Conservation (phyloP, 30 jellyfish, hydroid and myxozoan genomes). For the Morbakka virulenta region DNA sequence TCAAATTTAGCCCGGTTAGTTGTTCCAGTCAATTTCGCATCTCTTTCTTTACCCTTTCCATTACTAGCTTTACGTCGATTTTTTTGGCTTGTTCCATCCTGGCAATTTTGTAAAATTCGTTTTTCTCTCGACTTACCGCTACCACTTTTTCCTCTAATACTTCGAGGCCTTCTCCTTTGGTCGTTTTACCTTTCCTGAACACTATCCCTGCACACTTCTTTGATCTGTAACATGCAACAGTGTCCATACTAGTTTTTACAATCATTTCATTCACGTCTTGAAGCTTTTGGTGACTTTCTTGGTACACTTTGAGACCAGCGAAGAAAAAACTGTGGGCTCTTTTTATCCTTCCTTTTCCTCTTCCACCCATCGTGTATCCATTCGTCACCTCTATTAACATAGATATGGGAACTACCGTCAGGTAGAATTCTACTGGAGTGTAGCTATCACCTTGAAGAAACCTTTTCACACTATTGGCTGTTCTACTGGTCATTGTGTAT, state of each 20-base stretch:
- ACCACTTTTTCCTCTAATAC: neutral
- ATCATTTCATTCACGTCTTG: neutral
- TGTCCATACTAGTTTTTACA: neutral
- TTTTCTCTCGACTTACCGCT: neutral
- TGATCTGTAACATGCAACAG: neutral
- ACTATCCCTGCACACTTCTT: neutral
- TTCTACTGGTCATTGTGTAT: neutral
- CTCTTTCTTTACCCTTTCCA: neutral
- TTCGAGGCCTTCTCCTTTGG: neutral
- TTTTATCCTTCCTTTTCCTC: neutral
- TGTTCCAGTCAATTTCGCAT: neutral
- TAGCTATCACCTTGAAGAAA: neutral
- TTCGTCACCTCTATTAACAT: neutral
- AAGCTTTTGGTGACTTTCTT: neutral
- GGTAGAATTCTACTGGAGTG: neutral
- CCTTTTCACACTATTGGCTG: neutral
- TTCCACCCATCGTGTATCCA: neutral
- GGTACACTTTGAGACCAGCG: neutral
- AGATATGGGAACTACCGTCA: neutral
- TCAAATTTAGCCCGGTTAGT: neutral
- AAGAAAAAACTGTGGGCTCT: neutral
- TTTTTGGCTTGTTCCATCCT: neutral
- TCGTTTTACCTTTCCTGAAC: neutral
- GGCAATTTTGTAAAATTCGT: neutral
- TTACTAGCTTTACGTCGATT: neutral